Evolutionary conservation across 2,113 vertebrate genomes (phyloP).

Genomic region (Microcebus jonahi): DNA sequence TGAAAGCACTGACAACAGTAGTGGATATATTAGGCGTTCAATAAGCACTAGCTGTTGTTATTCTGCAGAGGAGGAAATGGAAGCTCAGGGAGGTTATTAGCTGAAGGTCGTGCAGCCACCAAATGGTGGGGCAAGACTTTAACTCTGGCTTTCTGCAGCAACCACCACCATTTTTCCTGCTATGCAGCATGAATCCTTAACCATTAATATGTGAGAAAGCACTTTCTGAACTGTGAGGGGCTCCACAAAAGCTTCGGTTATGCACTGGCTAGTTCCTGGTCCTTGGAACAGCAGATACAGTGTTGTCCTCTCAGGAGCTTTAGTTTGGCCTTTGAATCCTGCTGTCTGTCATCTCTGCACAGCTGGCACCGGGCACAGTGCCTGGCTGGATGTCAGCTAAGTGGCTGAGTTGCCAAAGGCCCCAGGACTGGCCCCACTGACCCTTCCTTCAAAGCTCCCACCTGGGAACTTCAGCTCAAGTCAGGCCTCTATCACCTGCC

Average conservation of each 20-base stretch:
- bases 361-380: background rate
- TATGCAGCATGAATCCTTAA: accelerated
- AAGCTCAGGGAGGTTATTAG: background rate
- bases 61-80: background rate
- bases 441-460: background rate
- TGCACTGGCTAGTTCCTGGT: background rate
- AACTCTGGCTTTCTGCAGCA: background rate
- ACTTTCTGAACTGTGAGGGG: constrained; percentile 1
- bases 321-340: background rate
- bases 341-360: background rate
- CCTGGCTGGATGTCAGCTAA: background rate
- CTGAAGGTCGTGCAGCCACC: background rate
- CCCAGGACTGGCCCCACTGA: background rate
- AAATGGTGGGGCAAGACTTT: background rate
- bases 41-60: background rate
- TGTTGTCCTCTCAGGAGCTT: background rate
- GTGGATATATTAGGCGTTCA: background rate
- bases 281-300: constrained; percentile 23
- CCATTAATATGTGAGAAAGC: background rate
- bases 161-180: background rate
- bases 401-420: background rate
- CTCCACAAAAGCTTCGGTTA: background rate
- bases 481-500: background rate
- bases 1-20: background rate
- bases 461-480: background rate